phyloP scores from a whole-genome alignment of 1,140 invertebrate genomes.

The Antheraea mylitta region DNA sequence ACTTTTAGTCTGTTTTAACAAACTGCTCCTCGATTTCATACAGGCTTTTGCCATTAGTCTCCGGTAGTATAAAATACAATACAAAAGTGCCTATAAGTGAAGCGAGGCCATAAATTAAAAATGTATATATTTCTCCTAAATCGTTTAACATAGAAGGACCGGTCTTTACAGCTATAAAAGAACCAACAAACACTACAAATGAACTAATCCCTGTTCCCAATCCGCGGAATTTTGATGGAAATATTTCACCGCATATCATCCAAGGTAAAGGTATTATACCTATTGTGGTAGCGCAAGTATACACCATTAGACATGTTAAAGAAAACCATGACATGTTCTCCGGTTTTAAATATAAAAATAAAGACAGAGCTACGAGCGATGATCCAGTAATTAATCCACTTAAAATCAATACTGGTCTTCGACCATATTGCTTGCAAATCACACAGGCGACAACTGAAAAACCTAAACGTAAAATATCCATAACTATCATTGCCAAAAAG shows the following conservation, averaged over 20 bases:
- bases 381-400: constrained; percentile 80
- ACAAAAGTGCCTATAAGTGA: constrained; percentile 82
- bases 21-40: constrained; percentile 86
- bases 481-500: constrained; percentile 81
- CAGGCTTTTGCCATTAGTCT: constrained; percentile 88
- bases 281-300: constrained; percentile 79
- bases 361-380: constrained; percentile 75
- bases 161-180: constrained; percentile 86
- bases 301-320: constrained; percentile 76
- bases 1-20: constrained; percentile 43
- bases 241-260: constrained; percentile 84
- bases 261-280: constrained; percentile 84
- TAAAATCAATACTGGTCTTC: constrained; percentile 79
- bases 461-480: constrained; percentile 83
- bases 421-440: constrained; percentile 79
- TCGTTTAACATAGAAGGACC: constrained; percentile 80
- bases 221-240: constrained; percentile 79
- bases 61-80: constrained; percentile 85
- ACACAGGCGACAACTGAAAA: constrained; percentile 80
- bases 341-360: constrained; percentile 60
- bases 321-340: constrained; percentile 75
- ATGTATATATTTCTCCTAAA: constrained; percentile 82
- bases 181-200: constrained; percentile 82
- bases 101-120: constrained; percentile 84
- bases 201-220: constrained; percentile 82